A percentile compares a stretch with the other conserved stretches of the same genome.
These are phyloP conservation scores for Anguilla megastoma DNA, from an alignment of 2,797 vertebrate genomes.

Conservation along the genomic window DNA sequence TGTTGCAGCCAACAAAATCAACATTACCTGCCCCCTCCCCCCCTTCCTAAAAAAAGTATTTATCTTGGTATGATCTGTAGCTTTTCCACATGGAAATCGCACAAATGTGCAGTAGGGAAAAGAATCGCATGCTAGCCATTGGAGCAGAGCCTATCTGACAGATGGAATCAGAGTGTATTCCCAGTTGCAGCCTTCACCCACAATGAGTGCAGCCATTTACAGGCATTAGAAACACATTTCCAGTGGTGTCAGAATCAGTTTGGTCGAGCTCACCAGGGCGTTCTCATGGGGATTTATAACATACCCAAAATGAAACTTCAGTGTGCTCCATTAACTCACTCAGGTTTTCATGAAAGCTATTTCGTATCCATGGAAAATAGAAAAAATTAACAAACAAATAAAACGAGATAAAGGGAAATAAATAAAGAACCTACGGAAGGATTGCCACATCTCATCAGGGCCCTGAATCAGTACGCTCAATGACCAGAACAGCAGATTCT, in stretches of 20 bases:
- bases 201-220: slow-evolving; percentile 44
- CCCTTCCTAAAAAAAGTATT: neutral
- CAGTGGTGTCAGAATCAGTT: slow-evolving; percentile 39
- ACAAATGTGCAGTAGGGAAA: neutral
- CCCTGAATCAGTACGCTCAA: slow-evolving; percentile 22
- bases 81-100: neutral
- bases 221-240: slow-evolving; percentile 34
- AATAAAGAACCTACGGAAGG: slow-evolving; percentile 35
- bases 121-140: neutral
- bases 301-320: slow-evolving; percentile 17
- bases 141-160: slow-evolving; percentile 29
- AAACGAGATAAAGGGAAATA: slow-evolving; percentile 38
- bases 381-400: neutral
- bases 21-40: neutral
- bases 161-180: slow-evolving; percentile 39
- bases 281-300: slow-evolving; percentile 43
- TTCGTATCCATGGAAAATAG: slow-evolving; percentile 27
- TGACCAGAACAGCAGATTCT: slow-evolving; percentile 28
- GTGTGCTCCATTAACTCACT: slow-evolving; percentile 40
- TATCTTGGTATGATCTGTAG: neutral
- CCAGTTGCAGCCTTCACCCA: slow-evolving; percentile 31
- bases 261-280: slow-evolving; percentile 31
- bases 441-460: slow-evolving; percentile 26
- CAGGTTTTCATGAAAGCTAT: slow-evolving; percentile 44
- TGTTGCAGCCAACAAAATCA: neutral